These are phyloP conservation scores for Bradysia coprophila DNA, from an alignment of 1,140 invertebrate genomes.

Conservation along the genomic window DNA sequence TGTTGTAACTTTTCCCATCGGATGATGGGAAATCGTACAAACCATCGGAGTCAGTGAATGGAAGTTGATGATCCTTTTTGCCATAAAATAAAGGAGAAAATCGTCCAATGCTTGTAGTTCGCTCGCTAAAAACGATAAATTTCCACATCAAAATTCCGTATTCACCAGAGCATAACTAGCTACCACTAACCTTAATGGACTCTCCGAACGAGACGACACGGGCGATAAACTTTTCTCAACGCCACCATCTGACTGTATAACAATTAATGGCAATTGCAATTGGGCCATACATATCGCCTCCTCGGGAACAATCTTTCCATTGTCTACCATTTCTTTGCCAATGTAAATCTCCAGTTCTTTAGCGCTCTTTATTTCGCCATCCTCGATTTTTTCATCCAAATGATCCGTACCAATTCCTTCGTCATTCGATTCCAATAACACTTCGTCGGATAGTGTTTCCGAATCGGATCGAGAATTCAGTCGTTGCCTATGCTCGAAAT, in stretches of 20 bases:
- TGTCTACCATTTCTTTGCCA: conserved; percentile 23
- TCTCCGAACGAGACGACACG: conserved; percentile 56
- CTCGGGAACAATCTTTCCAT: conserved; percentile 10
- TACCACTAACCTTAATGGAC: conserved; percentile 31
- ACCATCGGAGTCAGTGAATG: conserved; percentile 55
- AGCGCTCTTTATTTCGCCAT: conserved; percentile 37
- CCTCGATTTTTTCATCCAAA: conserved; percentile 40
- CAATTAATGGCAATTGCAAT: conserved; percentile 37
- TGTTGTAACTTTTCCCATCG: conserved; percentile 31
- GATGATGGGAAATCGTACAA: conserved; percentile 58
- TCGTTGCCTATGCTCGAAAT: too few relatives aligned
- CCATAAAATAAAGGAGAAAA: conserved; percentile 52
- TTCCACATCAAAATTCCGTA: background rate
- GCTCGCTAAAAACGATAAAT: conserved; percentile 27
- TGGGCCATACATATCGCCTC: conserved; percentile 21
- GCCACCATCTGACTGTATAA: conserved; percentile 32
- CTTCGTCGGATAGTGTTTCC: conserved; percentile 45
- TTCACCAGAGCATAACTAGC: too few relatives aligned
- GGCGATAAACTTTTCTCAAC: conserved; percentile 38
- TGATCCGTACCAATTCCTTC: conserved; percentile 49
- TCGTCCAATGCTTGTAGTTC: conserved; percentile 26
- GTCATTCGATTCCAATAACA: conserved; percentile 44
- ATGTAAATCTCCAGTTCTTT: conserved; percentile 43
- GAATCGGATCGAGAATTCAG: conserved; percentile 32
- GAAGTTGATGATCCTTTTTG: conserved; percentile 33